phyloP scores from a whole-genome alignment of 2,888 invertebrate species.

The Caenorhabditis plicata region DNA sequence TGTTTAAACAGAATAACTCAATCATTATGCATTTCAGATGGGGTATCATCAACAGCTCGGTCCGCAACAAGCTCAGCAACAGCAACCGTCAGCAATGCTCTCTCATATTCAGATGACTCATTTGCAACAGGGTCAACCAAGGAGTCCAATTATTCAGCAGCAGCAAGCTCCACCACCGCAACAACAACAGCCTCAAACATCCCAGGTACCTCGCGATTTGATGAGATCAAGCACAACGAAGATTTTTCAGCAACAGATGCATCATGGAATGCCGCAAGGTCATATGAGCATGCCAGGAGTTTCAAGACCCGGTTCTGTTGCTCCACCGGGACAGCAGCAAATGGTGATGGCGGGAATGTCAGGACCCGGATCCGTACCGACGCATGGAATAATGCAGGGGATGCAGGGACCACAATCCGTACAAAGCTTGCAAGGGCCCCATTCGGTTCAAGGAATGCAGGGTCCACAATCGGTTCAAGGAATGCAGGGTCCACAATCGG shows the following conservation, averaged over 20 bases:
- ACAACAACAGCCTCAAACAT: no score
- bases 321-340: constrained; percentile 11
- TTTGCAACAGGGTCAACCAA: no score
- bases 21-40: no score
- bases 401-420: constrained; percentile 5
- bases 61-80: constrained; percentile 1
- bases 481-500: constrained; percentile 11
- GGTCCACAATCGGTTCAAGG: constrained; percentile 5
- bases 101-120: constrained; percentile 5
- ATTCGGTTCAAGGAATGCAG: constrained; percentile 2
- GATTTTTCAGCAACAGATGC: constrained; percentile 19
- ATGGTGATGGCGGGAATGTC: background rate
- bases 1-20: no score
- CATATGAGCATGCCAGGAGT: constrained; percentile 5
- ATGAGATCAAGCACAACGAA: no score
- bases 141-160: constrained; percentile 22
- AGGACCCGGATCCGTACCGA: background rate
- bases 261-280: constrained; percentile 10
- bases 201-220: no score
- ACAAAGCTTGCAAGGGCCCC: constrained; percentile 6
- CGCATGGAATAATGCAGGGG: no score
- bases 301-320: constrained; percentile 23
- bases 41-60: no score
- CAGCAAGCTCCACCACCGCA: no score
- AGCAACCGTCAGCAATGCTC: constrained; percentile 4